Evolutionary conservation across 1,140 invertebrate genomes (phyloP).

Genomic region (Drosophila micromelanica): DNA sequence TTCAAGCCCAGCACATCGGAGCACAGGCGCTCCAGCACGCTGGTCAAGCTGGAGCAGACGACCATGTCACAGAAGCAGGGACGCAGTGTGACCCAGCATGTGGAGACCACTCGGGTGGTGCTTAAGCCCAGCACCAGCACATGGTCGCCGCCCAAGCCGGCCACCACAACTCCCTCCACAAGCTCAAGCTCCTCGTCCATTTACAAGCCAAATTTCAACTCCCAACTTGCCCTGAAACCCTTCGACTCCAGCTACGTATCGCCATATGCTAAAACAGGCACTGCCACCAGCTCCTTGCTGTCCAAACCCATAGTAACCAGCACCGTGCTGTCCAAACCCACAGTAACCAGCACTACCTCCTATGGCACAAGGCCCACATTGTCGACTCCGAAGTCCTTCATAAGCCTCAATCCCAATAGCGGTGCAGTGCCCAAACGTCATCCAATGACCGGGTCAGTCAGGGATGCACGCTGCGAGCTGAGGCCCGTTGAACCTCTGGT

Average conservation of each 20-base stretch:
- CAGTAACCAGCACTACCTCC: neutral
- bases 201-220: slow-evolving; percentile 22
- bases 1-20: slow-evolving; percentile 53
- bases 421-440: slow-evolving; percentile 26
- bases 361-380: neutral
- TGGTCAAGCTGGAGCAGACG: slow-evolving; percentile 64
- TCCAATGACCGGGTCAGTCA: neutral
- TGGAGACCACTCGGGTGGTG: slow-evolving; percentile 61
- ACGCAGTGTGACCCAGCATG: slow-evolving; percentile 59
- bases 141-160: slow-evolving; percentile 28
- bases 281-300: neutral
- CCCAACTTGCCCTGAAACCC: slow-evolving; percentile 34
- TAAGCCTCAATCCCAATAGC: slow-evolving; percentile 24
- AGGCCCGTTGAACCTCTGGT: neutral
- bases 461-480: slow-evolving; percentile 34
- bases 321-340: slow-evolving; percentile 4
- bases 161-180: slow-evolving; percentile 18
- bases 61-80: slow-evolving; percentile 71
- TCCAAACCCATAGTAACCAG: slow-evolving; percentile 1
- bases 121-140: slow-evolving; percentile 33
- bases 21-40: slow-evolving; percentile 60
- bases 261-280: slow-evolving; percentile 31
- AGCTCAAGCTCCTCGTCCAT: neutral
- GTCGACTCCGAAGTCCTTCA: slow-evolving; percentile 27
- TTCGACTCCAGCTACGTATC: slow-evolving; percentile 41